Conservation (phyloP, 2,797 vertebrate species). For the Gobionotothen gibberifrons region DNA sequence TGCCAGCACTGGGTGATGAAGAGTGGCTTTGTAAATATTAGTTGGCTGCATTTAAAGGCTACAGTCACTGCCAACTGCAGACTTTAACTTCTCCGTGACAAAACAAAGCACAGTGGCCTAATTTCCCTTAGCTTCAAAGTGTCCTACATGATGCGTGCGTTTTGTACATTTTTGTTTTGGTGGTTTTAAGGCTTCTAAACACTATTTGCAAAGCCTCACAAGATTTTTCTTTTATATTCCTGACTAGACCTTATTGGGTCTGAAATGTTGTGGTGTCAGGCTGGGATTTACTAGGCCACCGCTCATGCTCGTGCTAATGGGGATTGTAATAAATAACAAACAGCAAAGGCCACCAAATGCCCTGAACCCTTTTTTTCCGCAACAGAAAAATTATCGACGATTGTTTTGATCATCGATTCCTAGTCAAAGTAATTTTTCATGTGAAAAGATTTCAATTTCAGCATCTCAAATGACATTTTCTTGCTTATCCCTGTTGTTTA, state of each 20-base stretch:
- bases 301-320: too few species aligned
- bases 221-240: constrained; percentile 36
- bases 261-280: neutral
- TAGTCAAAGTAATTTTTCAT: too few species aligned
- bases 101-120: constrained; percentile 35
- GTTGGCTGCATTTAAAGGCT: constrained; percentile 32
- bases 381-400: too few species aligned
- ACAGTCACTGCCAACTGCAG: constrained; percentile 32
- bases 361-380: too few species aligned
- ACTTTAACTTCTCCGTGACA: constrained; percentile 40
- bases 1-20: constrained; percentile 43
- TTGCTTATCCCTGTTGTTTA: too few species aligned
- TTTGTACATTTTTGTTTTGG: constrained; percentile 12
- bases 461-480: too few species aligned
- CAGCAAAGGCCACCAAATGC: constrained; percentile 3
- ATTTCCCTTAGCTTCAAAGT: constrained; percentile 31
- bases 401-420: too few species aligned
- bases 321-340: too few species aligned
- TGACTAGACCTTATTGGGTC: constrained; percentile 14
- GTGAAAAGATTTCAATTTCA: too few species aligned
- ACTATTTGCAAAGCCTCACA: constrained; percentile 2
- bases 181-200: constrained; percentile 8
- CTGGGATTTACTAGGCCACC: neutral
- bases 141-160: constrained; percentile 14
- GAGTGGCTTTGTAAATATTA: constrained; percentile 59